A percentile compares a stretch with the other conserved stretches of the same genome.
phyloP scores from a whole-genome alignment of 2,888 invertebrate genomes.

The Tipula unca region DNA sequence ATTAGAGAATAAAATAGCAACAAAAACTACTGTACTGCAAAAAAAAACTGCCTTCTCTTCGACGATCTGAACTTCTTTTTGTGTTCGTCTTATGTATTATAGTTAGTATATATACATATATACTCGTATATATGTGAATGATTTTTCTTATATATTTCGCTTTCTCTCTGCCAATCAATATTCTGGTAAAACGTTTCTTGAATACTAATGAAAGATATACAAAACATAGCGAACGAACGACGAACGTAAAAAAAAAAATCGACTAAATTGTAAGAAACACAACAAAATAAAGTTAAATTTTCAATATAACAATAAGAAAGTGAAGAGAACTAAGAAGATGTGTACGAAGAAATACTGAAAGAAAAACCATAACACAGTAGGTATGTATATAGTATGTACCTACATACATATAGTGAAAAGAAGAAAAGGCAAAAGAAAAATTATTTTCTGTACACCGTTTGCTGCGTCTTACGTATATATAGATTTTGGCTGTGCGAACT shows the following conservation, averaged over 20 bases:
- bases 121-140: neutral
- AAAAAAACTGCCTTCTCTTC: neutral
- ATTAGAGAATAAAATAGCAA: neutral
- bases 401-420: neutral
- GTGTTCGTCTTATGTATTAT: neutral
- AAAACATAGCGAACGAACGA: neutral
- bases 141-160: conserved; percentile 24
- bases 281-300: neutral
- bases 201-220: conserved; percentile 26
- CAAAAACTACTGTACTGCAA: neutral
- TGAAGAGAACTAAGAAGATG: neutral
- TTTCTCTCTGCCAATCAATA: conserved; percentile 29
- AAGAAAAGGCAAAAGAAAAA: neutral
- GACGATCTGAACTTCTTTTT: neutral
- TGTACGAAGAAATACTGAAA: neutral
- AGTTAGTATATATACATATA: no score
- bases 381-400: neutral
- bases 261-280: neutral
- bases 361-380: conserved; percentile 8
- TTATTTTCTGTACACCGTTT: neutral
- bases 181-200: conserved; percentile 29
- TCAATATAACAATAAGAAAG: conserved; percentile 14
- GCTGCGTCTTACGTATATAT: neutral
- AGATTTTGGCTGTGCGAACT: neutral
- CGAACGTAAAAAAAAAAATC: neutral